Conservation (phyloP, 2,888 invertebrate genomes). For the Chrysolina haemoptera region DNA sequence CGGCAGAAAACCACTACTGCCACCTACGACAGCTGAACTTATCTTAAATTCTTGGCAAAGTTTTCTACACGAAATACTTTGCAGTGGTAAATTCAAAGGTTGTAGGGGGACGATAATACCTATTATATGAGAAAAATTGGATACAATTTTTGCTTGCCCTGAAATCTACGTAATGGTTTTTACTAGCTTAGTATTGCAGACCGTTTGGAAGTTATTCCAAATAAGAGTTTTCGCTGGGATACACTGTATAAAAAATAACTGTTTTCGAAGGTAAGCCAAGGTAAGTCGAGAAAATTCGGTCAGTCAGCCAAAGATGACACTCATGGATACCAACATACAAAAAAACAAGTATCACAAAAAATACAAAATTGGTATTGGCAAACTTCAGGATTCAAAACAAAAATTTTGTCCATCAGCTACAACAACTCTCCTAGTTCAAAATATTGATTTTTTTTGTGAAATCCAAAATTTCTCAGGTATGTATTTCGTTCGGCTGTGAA, state of each 20-base stretch:
- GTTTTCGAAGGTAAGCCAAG: slow-evolving; percentile 55
- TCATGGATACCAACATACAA: background rate
- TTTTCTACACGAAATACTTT: too few relatives aligned
- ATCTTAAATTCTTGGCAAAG: too few relatives aligned
- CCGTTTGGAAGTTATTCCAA: too few relatives aligned
- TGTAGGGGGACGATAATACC: too few relatives aligned
- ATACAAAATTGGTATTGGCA: background rate
- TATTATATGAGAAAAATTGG: too few relatives aligned
- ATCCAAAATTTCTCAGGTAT: slow-evolving; percentile 12
- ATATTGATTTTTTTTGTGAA: background rate
- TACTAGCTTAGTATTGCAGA: too few relatives aligned
- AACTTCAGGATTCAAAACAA: background rate
- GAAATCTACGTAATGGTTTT: too few relatives aligned
- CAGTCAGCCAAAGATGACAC: slow-evolving; percentile 47
- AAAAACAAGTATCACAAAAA: slow-evolving; percentile 24
- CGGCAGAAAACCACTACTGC: too few relatives aligned
- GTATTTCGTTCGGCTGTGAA: slow-evolving; percentile 10
- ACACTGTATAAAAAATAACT: slow-evolving; percentile 22
- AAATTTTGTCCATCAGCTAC: slow-evolving; percentile 22
- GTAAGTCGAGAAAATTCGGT: slow-evolving; percentile 53
- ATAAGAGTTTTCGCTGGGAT: background rate
- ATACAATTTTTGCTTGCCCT: too few relatives aligned
- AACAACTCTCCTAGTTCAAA: background rate
- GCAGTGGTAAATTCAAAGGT: too few relatives aligned
- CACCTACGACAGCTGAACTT: too few relatives aligned